Percentiles rank a stretch among this genome's conserved stretches.
These are phyloP conservation scores for Andricus grossulariae DNA, from an alignment of 1,140 invertebrate species.

Conservation along the genomic window DNA sequence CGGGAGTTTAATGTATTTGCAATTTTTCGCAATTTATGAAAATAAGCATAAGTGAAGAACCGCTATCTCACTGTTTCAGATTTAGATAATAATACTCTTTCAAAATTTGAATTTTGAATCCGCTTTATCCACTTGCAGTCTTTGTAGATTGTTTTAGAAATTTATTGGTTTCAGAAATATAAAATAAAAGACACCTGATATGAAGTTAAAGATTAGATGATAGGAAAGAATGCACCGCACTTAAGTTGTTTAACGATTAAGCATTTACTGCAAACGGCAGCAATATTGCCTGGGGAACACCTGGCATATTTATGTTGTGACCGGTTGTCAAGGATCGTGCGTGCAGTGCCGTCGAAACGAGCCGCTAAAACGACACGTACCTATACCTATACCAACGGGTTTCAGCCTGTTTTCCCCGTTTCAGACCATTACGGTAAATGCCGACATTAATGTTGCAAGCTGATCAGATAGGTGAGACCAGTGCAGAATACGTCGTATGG, in stretches of 20 bases:
- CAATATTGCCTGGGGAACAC: conserved; percentile 15
- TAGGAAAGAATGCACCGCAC: background rate
- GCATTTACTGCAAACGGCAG: background rate
- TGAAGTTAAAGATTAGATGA: background rate
- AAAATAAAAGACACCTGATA: background rate
- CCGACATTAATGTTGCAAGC: conserved; percentile 39
- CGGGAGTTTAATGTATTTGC: too few relatives aligned
- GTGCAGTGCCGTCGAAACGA: conserved; percentile 39
- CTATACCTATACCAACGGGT: conserved; percentile 33
- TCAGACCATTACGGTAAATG: conserved; percentile 42
- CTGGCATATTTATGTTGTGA: conserved; percentile 37
- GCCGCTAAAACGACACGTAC: conserved; percentile 36
- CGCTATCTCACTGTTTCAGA: too few relatives aligned
- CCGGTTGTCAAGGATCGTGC: conserved; percentile 37
- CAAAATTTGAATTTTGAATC: too few relatives aligned
- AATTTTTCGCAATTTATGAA: too few relatives aligned
- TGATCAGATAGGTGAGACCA: conserved; percentile 31
- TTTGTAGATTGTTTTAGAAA: too few relatives aligned
- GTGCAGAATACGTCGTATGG: conserved; percentile 15
- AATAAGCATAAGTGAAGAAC: too few relatives aligned
- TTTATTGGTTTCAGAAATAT: too few relatives aligned
- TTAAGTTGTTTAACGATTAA: background rate
- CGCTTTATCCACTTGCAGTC: too few relatives aligned
- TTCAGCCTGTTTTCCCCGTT: conserved; percentile 35
- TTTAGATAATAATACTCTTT: too few relatives aligned